Percentiles rank a stretch among this genome's conserved stretches.
phyloP scores from a whole-genome alignment of 2,797 vertebrate genomes.

The Lutjanus argentimaculatus region DNA sequence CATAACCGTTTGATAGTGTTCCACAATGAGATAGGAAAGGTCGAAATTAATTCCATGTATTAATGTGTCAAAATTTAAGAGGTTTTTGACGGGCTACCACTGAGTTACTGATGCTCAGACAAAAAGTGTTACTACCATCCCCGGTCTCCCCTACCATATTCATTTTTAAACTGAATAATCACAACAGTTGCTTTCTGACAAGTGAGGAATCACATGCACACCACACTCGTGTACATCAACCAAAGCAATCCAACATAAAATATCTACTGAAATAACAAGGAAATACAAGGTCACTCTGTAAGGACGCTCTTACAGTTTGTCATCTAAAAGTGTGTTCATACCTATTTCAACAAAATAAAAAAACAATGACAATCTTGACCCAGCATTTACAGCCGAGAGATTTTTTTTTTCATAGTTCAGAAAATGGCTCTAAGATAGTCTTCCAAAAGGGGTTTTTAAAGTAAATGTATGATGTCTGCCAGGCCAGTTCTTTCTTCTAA shows the following conservation, averaged over 20 bases:
- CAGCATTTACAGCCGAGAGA: conserved; percentile 22
- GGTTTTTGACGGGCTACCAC: too few species aligned
- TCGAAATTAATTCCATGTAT: too few species aligned
- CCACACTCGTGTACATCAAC: conserved; percentile 1
- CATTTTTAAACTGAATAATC: neutral
- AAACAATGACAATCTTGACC: conserved; percentile 20
- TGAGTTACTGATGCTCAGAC: too few species aligned
- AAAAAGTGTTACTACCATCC: too few species aligned
- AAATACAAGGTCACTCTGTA: conserved; percentile 16
- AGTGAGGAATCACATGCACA: conserved; percentile 21
- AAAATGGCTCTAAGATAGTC: conserved; percentile 2
- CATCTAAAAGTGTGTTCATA: neutral
- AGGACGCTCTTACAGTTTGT: conserved; percentile 16
- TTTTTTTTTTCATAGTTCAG: conserved; percentile 18
- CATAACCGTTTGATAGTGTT: too few species aligned
- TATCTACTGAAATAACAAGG: neutral
- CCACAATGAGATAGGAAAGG: too few species aligned
- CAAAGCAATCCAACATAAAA: conserved; percentile 31
- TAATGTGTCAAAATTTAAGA: too few species aligned
- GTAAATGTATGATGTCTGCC: conserved; percentile 26
- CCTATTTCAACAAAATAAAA: conserved; percentile 18
- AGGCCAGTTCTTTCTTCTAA: conserved; percentile 15
- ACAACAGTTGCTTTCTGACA: conserved; percentile 25
- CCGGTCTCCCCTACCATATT: too few species aligned
- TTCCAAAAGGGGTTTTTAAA: conserved; percentile 5